These are phyloP conservation scores for Lichenostomus cassidix DNA, from an alignment of 2,113 vertebrate genomes.

Conservation along the genomic window DNA sequence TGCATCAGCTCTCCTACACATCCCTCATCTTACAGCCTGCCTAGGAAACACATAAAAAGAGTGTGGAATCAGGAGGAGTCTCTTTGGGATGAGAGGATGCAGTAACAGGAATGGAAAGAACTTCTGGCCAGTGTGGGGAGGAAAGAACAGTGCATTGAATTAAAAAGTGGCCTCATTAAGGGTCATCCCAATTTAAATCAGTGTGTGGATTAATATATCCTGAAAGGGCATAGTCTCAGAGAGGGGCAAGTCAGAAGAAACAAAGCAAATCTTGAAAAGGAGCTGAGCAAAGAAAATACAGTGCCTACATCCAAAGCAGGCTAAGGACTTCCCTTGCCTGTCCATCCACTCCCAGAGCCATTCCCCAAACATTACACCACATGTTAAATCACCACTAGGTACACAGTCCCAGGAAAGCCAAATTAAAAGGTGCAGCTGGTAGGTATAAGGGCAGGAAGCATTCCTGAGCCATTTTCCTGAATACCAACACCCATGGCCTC, in stretches of 20 bases:
- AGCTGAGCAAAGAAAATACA: background rate
- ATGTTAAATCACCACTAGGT: background rate
- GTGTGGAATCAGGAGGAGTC: background rate
- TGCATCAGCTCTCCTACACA: background rate
- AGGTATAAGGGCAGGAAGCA: background rate
- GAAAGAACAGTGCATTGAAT: background rate
- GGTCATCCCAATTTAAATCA: background rate
- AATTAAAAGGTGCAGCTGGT: background rate
- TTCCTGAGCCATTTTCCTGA: background rate
- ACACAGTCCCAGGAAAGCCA: background rate
- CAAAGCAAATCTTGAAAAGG: background rate
- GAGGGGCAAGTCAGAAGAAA: background rate
- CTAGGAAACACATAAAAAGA: background rate
- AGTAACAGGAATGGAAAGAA: background rate
- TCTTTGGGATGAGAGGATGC: background rate
- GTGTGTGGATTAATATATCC: accelerated
- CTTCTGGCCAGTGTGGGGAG: background rate
- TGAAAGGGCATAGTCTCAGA: background rate
- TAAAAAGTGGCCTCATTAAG: background rate
- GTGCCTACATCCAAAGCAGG: background rate
- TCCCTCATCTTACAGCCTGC: background rate
- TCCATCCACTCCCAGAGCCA: background rate
- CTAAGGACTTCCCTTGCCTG: background rate
- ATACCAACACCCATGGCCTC: accelerated
- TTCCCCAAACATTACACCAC: background rate